Conservation (phyloP, 2,888 invertebrate genomes). For the Harpalus rubripes region DNA sequence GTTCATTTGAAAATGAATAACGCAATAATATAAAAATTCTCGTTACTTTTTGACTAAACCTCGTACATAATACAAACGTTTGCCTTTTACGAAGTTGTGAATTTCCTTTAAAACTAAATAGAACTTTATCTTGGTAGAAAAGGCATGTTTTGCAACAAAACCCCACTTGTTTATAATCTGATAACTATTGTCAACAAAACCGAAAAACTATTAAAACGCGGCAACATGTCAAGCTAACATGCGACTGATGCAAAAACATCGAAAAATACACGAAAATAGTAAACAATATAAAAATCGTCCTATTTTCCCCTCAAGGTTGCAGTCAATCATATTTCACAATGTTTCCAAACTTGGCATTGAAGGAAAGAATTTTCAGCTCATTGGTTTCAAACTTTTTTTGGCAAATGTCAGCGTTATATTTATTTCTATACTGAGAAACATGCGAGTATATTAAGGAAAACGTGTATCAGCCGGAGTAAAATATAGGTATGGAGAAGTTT, state of each 20-base stretch:
- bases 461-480: no score
- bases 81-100: no score
- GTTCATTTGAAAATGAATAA: no score
- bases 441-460: not conserved
- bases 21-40: no score
- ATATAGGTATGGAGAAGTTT: no score
- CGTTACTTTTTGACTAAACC: no score
- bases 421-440: not conserved
- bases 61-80: no score
- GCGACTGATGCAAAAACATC: conserved; percentile 23
- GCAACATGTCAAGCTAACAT: conserved; percentile 24
- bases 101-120: no score
- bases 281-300: conserved; percentile 26
- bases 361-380: not conserved
- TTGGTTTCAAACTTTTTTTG: not conserved
- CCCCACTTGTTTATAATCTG: not conserved
- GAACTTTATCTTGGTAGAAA: no score
- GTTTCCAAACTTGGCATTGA: conserved; percentile 18
- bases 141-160: not conserved
- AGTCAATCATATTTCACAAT: conserved; percentile 15
- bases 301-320: conserved; percentile 14
- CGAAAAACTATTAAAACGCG: not conserved
- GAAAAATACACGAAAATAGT: conserved; percentile 23
- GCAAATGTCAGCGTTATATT: not conserved
- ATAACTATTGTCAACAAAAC: not conserved